Conservation (phyloP, 2,113 vertebrate species). For the Hydrolagus affinis region DNA sequence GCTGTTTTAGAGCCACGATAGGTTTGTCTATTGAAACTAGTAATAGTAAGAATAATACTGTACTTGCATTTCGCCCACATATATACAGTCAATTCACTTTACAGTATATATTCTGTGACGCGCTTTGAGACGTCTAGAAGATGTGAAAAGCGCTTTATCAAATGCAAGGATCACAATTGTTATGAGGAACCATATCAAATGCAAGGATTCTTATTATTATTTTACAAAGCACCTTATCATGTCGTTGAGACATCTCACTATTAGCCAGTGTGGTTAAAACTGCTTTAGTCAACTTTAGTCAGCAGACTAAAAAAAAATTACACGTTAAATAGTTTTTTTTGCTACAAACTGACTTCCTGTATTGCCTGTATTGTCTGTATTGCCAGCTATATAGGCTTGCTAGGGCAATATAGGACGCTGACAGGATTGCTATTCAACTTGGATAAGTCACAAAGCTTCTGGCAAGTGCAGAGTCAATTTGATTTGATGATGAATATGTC, state of each 20-base stretch:
- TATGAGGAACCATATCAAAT: too few relatives aligned
- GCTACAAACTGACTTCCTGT: not conserved
- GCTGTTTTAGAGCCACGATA: too few relatives aligned
- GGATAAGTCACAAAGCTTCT: not conserved
- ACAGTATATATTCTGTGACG: too few relatives aligned
- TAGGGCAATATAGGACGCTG: too few relatives aligned
- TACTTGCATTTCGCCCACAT: too few relatives aligned
- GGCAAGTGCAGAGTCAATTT: not conserved
- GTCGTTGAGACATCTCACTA: not conserved
- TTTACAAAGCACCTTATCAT: not conserved
- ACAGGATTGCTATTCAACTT: not conserved
- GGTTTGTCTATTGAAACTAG: too few relatives aligned
- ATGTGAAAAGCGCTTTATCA: too few relatives aligned
- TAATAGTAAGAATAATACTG: too few relatives aligned
- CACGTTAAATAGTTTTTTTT: not conserved
- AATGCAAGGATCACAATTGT: too few relatives aligned
- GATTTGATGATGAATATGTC: constrained; percentile 20
- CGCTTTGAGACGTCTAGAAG: too few relatives aligned
- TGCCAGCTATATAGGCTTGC: not conserved
- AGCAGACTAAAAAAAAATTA: not conserved
- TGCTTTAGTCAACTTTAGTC: not conserved
- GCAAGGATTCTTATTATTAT: too few relatives aligned
- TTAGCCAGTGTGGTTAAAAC: not conserved
- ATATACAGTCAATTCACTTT: too few relatives aligned
- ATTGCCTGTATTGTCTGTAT: not conserved